phyloP scores from a whole-genome alignment of 2,797 vertebrate species.

The Gobio occitaniae region DNA sequence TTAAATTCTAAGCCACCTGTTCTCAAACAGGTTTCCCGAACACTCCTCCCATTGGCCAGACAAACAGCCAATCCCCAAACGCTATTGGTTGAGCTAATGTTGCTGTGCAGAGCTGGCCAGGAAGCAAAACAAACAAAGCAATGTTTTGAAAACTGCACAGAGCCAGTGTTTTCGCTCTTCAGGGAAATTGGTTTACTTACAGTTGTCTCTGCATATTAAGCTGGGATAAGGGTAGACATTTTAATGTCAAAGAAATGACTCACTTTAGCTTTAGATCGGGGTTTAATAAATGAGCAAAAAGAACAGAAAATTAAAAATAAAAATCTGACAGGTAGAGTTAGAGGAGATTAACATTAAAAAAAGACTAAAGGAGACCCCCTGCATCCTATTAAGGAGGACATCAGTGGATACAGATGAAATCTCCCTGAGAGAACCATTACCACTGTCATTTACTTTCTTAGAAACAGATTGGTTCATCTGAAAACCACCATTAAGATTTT shows the following conservation, averaged over 20 bases:
- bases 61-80: neutral
- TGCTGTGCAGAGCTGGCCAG: neutral
- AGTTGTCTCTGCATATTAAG: conserved; percentile 16
- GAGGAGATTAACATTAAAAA: conserved; percentile 27
- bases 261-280: neutral
- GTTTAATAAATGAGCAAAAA: neutral
- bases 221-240: neutral
- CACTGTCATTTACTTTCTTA: conserved; percentile 21
- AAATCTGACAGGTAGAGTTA: neutral
- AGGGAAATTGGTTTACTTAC: neutral
- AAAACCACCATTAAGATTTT: conserved; percentile 40
- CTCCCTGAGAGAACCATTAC: conserved; percentile 38
- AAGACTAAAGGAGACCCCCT: neutral
- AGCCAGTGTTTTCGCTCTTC: neutral
- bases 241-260: neutral
- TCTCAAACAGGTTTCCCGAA: neutral
- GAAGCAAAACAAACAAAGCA: conserved; percentile 6
- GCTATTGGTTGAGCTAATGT: neutral
- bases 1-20: neutral
- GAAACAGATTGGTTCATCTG: conserved; percentile 26
- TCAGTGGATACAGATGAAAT: conserved; percentile 37
- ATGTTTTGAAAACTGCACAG: conserved; percentile 4
- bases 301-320: neutral
- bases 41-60: neutral
- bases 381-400: conserved; percentile 22